phyloP scores from a whole-genome alignment of 1,140 invertebrate genomes.

The Diorhabda sublineata region DNA sequence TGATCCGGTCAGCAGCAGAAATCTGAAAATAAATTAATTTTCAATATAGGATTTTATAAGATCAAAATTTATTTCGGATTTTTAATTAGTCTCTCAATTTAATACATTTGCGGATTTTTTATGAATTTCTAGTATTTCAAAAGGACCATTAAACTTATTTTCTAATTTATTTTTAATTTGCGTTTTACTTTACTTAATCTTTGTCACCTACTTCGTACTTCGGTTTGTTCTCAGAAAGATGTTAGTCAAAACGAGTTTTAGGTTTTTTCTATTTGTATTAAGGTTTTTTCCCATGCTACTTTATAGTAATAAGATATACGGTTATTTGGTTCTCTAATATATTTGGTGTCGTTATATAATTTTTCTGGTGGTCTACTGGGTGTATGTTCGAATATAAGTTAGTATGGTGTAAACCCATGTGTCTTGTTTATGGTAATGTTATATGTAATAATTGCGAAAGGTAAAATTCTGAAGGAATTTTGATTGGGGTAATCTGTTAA shows the following conservation, averaged over 20 bases:
- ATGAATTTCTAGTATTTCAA: slow-evolving; percentile 11
- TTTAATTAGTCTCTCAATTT: neutral
- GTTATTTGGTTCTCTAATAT: slow-evolving; percentile 23
- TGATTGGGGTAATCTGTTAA: slow-evolving; percentile 21
- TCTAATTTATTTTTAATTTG: slow-evolving; percentile 24
- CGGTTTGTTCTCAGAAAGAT: neutral
- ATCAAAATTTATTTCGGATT: slow-evolving; percentile 8
- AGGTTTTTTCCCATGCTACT: slow-evolving; percentile 10
- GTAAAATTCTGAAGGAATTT: slow-evolving; percentile 22
- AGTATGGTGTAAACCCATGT: slow-evolving; percentile 28
- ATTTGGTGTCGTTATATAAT: slow-evolving; percentile 23
- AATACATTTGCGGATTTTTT: slow-evolving; percentile 2
- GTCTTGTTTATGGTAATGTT: slow-evolving; percentile 28
- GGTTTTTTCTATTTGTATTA: slow-evolving; percentile 18
- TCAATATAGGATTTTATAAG: neutral
- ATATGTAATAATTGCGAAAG: slow-evolving; percentile 26
- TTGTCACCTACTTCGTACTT: slow-evolving; percentile 8
- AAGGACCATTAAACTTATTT: slow-evolving; percentile 26
- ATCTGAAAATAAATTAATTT: neutral
- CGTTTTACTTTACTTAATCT: slow-evolving; percentile 24
- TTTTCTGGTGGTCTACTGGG: slow-evolving; percentile 20
- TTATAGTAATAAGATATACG: slow-evolving; percentile 19
- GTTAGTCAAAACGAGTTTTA: slow-evolving; percentile 12
- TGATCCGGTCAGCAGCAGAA: neutral
- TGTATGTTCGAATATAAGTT: slow-evolving; percentile 25